Conservation (phyloP, 2,113 vertebrate species). For the Indri indri region DNA sequence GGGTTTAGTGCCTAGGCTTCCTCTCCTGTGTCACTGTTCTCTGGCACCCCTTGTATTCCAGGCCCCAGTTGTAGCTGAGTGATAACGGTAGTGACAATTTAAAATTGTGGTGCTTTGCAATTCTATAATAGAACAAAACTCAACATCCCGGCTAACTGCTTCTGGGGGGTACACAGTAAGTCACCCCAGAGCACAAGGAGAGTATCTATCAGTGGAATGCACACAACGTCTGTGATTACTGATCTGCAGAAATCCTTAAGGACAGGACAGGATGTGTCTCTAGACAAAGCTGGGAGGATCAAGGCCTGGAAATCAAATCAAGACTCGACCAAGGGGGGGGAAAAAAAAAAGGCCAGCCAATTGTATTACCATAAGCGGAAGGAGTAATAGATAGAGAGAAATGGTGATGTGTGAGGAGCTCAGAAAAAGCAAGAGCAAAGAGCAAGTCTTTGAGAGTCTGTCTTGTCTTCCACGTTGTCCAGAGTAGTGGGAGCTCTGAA, state of each 20-base stretch:
- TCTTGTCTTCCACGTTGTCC: neutral
- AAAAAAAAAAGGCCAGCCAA: neutral
- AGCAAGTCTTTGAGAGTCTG: neutral
- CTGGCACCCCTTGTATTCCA: too few species aligned
- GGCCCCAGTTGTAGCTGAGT: neutral
- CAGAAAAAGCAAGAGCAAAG: neutral
- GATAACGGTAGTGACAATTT: neutral
- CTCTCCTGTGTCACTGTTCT: neutral
- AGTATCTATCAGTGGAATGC: neutral
- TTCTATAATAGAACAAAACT: neutral
- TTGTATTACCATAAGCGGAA: neutral
- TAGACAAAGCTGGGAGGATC: conserved; percentile 56
- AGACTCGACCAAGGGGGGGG: neutral
- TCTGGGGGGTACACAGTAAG: neutral
- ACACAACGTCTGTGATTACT: neutral
- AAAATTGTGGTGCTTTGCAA: neutral
- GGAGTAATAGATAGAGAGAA: neutral
- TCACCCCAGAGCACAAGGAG: neutral
- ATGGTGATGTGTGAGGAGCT: neutral
- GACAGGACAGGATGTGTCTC: conserved; percentile 64
- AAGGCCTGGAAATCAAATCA: conserved; percentile 73
- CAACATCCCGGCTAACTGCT: neutral
- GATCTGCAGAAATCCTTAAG: conserved; percentile 66
- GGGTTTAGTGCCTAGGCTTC: neutral
- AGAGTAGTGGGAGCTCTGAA: neutral